phyloP scores from a whole-genome alignment of 2,113 vertebrate species.

The Glareola pratincola region DNA sequence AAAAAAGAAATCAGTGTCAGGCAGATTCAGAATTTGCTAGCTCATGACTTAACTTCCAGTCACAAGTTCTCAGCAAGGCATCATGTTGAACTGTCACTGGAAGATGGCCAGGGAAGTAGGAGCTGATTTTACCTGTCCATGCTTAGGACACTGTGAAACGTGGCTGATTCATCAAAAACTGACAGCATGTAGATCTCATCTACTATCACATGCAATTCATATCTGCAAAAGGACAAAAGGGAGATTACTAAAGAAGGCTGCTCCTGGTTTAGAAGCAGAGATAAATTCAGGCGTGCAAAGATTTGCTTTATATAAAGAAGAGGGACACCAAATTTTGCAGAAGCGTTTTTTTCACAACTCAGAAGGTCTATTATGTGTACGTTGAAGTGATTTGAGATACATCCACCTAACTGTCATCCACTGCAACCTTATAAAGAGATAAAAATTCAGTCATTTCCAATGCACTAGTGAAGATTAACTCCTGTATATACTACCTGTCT shows the following conservation, averaged over 20 bases:
- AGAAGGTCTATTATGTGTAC: background rate
- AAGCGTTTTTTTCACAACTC: background rate
- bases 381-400: background rate
- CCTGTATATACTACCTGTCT: background rate
- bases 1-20: background rate
- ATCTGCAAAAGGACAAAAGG: slow-evolving; percentile 65
- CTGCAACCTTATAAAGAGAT: background rate
- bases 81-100: background rate
- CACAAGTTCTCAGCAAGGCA: slow-evolving; percentile 40
- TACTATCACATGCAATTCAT: slow-evolving; percentile 87
- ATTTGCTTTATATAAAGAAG: background rate
- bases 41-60: slow-evolving; percentile 46
- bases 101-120: slow-evolving; percentile 8
- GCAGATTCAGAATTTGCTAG: background rate
- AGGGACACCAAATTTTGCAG: background rate
- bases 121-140: slow-evolving; percentile 81
- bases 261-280: background rate
- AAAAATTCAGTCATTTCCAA: background rate
- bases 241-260: background rate
- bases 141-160: slow-evolving; percentile 88
- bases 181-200: slow-evolving; percentile 98
- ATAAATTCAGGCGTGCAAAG: background rate
- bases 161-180: slow-evolving; percentile 83
- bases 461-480: background rate
- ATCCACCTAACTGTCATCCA: background rate